These are phyloP conservation scores for Exephanes ischioxanthus DNA, from an alignment of 2,888 invertebrate species.

Conservation along the genomic window DNA sequence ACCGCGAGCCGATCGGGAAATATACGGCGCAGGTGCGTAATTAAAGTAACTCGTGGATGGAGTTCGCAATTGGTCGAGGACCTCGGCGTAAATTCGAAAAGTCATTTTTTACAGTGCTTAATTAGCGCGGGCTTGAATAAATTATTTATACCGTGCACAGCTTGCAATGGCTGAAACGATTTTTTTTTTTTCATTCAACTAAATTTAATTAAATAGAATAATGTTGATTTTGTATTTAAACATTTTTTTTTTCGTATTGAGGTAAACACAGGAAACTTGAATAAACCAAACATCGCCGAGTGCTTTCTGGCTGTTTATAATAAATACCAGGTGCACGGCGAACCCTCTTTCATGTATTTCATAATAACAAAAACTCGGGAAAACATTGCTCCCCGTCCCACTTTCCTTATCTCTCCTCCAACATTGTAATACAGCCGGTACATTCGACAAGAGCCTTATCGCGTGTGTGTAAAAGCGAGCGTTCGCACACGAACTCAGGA, in stretches of 20 bases:
- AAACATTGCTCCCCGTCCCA: background rate
- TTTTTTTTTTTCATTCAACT: background rate
- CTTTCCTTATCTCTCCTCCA: constrained; percentile 15
- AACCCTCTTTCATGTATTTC: background rate
- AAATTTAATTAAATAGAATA: background rate
- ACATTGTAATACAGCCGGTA: constrained; percentile 21
- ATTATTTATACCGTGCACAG: background rate
- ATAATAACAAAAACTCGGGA: background rate
- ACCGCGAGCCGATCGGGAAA: background rate
- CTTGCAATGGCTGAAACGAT: background rate
- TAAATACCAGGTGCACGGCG: background rate
- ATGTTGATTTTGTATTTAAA: background rate
- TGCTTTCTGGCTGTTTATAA: background rate
- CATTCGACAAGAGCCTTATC: constrained; percentile 7
- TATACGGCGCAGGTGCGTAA: background rate
- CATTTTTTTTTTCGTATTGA: background rate
- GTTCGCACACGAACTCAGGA: constrained; percentile 7
- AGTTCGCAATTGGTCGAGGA: background rate
- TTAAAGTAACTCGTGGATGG: background rate
- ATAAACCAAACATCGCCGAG: background rate
- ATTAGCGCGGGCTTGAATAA: background rate
- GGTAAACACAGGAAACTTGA: background rate
- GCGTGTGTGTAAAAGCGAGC: constrained; percentile 18
- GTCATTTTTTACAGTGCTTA: background rate
- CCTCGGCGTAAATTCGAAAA: background rate